Evolutionary conservation across 2,888 invertebrate species (phyloP).

Genomic region (Thereva nobilitata): DNA sequence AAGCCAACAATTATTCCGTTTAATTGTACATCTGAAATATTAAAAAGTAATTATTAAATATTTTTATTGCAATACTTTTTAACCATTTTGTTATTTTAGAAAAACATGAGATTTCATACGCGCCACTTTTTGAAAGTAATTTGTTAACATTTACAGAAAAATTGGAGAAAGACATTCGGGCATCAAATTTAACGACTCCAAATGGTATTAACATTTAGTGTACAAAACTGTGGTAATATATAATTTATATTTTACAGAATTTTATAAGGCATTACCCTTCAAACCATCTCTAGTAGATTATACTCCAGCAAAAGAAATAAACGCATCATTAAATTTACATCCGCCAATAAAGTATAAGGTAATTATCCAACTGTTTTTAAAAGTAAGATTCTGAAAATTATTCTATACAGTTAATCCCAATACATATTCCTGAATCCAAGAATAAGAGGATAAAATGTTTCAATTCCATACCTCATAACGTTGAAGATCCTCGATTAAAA

Average conservation of each 20-base stretch:
- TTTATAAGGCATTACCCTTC: slow-evolving; percentile 19
- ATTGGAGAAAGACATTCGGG: slow-evolving; percentile 6
- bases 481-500: slow-evolving; percentile 32
- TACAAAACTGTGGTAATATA: background rate
- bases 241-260: background rate
- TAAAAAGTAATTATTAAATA: no score
- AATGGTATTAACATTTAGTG: background rate
- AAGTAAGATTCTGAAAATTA: no score
- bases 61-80: no score
- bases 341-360: slow-evolving; percentile 33
- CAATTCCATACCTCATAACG: background rate
- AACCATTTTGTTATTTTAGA: no score
- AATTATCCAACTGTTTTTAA: background rate
- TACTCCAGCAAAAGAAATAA: slow-evolving; percentile 32
- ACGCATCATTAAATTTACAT: slow-evolving; percentile 31
- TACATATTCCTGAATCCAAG: slow-evolving; percentile 12
- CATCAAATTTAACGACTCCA: background rate
- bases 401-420: background rate
- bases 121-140: no score
- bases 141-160: slow-evolving; percentile 6
- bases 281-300: background rate
- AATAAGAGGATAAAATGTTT: background rate
- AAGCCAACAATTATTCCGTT: no score
- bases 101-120: no score
- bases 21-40: no score